Base-by-base conservation (phyloP, 2,113 vertebrate species). In the Equus quagga region DNA sequence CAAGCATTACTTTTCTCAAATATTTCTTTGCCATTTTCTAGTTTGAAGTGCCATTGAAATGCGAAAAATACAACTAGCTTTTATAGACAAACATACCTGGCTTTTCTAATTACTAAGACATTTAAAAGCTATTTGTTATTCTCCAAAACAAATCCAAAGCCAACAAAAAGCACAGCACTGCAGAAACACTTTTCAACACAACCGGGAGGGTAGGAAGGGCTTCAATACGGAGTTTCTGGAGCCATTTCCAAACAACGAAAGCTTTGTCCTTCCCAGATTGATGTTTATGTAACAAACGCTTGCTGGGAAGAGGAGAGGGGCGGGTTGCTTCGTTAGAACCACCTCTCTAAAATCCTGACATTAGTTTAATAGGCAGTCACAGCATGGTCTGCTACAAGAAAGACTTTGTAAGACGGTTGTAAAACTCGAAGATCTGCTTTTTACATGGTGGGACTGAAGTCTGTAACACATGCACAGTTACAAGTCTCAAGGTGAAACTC, bases 351-450 rank as follows among this genome's bases (percentile, higher is more conserved):
- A 94, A 92, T 76, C 95, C n/a, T 41, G 85, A 62, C 44, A 46
- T 84, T 58, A 92, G n/a, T 92, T 97, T 89, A 93, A 93, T 70
- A 70, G 83, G 79, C 58, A 83, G 69, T 83, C 41, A 49, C 85
- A 58, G 54, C 28, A 65, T 2, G 41, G 93, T 88, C 82, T 92
- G 95, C 65, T 46, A 96, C 72, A 49, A 89, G 92, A 91, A 67
- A 89, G 28, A 46, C 80, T 70, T 79, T 60, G 21, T 89, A 87
- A 95, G 51, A 89, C 65, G 69, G 78, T 33, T 72, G 21, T 93
- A 83, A 81, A 93, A 94, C 54, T 89, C 78, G 86, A 95, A 96
- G 86, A 96, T 31, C 79, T 95, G 87, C 89, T 79, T 89, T 78
- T 65, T 62, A 82, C 80, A 21, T 9, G 10, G 65, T 24, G 31